Percentiles rank a stretch among this genome's conserved stretches.
These are phyloP conservation scores for Pomatorhinus ruficollis DNA, from an alignment of 2,113 vertebrate species.

Conservation along the genomic window DNA sequence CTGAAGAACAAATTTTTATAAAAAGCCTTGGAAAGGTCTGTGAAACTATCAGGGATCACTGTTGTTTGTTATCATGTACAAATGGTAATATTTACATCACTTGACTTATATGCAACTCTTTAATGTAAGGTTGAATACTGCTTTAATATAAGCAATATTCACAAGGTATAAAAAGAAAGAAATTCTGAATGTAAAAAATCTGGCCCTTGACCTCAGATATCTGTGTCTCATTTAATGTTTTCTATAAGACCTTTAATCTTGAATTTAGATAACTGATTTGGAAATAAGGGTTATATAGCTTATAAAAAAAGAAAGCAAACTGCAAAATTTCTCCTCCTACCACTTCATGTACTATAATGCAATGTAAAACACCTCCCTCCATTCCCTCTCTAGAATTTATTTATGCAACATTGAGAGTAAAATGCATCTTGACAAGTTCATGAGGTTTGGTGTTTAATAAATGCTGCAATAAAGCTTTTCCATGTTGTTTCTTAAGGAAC, in stretches of 20 bases:
- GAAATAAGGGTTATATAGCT: background rate
- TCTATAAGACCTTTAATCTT: background rate
- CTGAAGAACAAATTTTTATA: background rate
- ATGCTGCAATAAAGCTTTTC: background rate
- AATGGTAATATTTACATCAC: background rate
- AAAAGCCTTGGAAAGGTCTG: background rate
- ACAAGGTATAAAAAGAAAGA: background rate
- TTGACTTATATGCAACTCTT: background rate
- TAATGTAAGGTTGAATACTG: background rate
- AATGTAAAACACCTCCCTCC: background rate
- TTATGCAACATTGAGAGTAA: background rate
- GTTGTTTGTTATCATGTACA: background rate
- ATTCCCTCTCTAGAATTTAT: background rate
- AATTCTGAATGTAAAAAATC: background rate
- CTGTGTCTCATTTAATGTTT: background rate
- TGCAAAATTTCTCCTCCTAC: background rate
- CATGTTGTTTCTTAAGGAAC: background rate
- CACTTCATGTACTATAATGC: background rate
- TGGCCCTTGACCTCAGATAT: background rate
- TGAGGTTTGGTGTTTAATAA: background rate
- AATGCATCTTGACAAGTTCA: background rate
- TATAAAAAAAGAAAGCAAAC: background rate
- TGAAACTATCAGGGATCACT: background rate
- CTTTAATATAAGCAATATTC: background rate
- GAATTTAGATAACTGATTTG: background rate